A percentile compares a stretch with the other conserved stretches of the same genome.
These are phyloP conservation scores for Kryphioiulus occultus DNA, from an alignment of 2,888 invertebrate species.

Conservation along the genomic window DNA sequence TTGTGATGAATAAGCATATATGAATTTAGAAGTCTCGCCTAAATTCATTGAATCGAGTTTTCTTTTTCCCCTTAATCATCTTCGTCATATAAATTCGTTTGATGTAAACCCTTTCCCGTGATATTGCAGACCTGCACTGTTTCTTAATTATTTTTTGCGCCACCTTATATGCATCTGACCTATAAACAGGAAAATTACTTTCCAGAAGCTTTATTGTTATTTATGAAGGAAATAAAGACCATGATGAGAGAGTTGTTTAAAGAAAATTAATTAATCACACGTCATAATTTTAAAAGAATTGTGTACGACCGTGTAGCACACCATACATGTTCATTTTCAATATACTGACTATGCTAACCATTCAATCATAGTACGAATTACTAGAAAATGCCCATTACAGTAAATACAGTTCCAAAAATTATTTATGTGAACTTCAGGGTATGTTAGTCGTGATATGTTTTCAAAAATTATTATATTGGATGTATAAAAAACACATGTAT, in stretches of 20 bases:
- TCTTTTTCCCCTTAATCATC: neutral
- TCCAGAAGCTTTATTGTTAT: neutral
- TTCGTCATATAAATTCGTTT: neutral
- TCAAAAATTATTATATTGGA: no score
- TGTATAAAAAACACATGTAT: no score
- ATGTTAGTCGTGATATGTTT: no score
- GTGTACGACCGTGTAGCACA: neutral
- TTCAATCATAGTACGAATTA: no score
- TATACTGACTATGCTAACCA: no score
- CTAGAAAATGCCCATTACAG: no score
- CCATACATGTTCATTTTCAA: neutral
- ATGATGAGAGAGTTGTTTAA: neutral
- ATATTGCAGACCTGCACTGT: neutral
- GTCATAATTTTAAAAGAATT: neutral
- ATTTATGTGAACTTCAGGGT: no score
- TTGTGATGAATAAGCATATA: neutral
- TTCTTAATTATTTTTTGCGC: constrained; percentile 1
- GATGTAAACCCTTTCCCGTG: neutral
- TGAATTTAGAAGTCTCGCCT: neutral
- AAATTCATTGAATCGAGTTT: neutral
- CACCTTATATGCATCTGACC: neutral
- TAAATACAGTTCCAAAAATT: no score
- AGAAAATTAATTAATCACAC: neutral
- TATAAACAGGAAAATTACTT: neutral
- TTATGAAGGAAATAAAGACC: constrained; percentile 7